Evolutionary conservation across 2,113 vertebrate genomes (phyloP), one percentile per base, ranked within the genome.

Genomic region (Brienomyrus longianalis): DNA sequence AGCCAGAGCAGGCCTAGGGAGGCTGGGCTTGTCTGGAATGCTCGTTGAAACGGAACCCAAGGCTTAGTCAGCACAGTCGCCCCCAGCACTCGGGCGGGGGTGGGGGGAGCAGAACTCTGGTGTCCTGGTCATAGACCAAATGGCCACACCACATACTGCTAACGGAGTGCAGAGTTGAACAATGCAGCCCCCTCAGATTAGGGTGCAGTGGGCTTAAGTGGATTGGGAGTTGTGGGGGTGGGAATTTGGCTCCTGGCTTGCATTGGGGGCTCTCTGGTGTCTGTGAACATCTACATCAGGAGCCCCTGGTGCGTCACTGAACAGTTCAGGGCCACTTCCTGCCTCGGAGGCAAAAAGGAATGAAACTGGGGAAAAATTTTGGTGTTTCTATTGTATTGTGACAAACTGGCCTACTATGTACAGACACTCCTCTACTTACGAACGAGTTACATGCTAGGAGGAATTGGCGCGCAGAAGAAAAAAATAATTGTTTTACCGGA

Each of bases 31-130:
- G 90, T 93, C 91, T 48, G 89, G 89, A 91, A 89, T 91, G 31
- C 93, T 89, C 83, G 92, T 84, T 94, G 91, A 92, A 93, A 93
- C 93, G 90, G 94, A 94, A 94, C 95, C 95, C 95, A 91, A 91
- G 35, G 8, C 39, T 85, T 31, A 66, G 31, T 43, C 45, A 43
- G 80, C 80, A 45, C 80, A 83, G 80, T 31, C 10, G 3, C 70
- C 70, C 70, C 70, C 70, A 77, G 70, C 70, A 77, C 11, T 39
- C 1, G 13, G 66, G 66, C 0, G n/a, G 59, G 59, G 8, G 59
- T 2, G 23, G 23, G 10, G 66, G 31, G 3, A 70, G 66, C 66
- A 74, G 66, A 35, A 4, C n/a, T 74, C 11, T 17, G 70, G 70
- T n/a, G 59, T n/a, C n/a, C 59, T 66, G 59, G 59, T 66, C 59